Percentiles rank a stretch among this genome's conserved stretches.
phyloP scores from a whole-genome alignment of 2,888 invertebrate species.

The Stenodera caucasica region DNA sequence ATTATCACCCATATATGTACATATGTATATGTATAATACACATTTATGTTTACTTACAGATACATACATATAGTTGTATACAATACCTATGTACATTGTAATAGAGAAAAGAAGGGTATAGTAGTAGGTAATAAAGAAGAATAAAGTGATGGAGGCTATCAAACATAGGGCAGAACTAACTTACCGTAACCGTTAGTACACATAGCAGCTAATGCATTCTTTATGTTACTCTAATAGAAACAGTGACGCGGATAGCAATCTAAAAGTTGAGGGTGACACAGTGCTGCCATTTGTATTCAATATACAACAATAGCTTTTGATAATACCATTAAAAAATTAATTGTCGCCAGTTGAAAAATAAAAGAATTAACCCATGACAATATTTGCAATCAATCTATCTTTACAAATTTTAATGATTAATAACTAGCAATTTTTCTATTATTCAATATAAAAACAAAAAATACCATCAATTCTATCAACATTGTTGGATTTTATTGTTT shows the following conservation, averaged over 20 bases:
- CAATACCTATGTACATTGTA: neutral
- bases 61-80: neutral
- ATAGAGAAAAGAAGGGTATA: constrained; percentile 27
- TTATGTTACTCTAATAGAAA: constrained; percentile 54
- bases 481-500: constrained; percentile 5
- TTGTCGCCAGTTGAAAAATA: constrained; percentile 36
- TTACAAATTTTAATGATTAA: constrained; percentile 15
- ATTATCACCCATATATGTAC: neutral
- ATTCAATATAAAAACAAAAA: neutral
- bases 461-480: neutral
- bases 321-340: constrained; percentile 39
- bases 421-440: constrained; percentile 1
- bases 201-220: constrained; percentile 53
- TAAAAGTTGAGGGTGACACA: constrained; percentile 41
- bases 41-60: neutral
- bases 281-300: constrained; percentile 36
- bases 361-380: constrained; percentile 13
- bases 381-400: constrained; percentile 23
- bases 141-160: constrained; percentile 45
- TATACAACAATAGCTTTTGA: constrained; percentile 29
- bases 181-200: constrained; percentile 51
- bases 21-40: no score
- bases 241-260: constrained; percentile 49
- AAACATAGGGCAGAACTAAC: constrained; percentile 49
- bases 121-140: constrained; percentile 34